Evolutionary conservation across 1,140 invertebrate species (phyloP).

Genomic region (Pollicipes pollicipes): DNA sequence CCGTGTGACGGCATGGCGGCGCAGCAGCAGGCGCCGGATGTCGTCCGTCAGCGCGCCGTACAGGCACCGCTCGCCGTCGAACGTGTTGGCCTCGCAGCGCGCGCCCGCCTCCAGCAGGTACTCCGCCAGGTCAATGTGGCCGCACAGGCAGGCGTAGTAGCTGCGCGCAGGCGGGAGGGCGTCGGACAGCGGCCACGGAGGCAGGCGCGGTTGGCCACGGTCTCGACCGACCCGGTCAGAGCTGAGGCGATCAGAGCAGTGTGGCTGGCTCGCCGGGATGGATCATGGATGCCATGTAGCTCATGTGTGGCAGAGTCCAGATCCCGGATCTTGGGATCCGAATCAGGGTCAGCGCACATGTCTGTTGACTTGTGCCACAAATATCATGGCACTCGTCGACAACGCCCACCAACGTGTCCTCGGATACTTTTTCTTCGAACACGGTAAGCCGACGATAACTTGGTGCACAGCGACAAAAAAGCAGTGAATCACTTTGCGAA

Average conservation of each 20-base stretch:
- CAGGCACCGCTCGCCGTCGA: slow-evolving; percentile 39
- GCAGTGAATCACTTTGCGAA: too few species aligned
- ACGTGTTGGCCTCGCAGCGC: slow-evolving; percentile 37
- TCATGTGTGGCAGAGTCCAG: too few species aligned
- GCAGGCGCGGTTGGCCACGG: not conserved
- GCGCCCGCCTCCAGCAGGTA: slow-evolving; percentile 36
- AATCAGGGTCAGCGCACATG: too few species aligned
- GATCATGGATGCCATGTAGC: too few species aligned
- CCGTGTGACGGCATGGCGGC: slow-evolving; percentile 32
- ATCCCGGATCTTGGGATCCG: too few species aligned
- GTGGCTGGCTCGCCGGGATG: not conserved
- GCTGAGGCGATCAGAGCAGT: not conserved
- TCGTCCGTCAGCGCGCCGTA: slow-evolving; percentile 37
- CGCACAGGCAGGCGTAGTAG: slow-evolving; percentile 40
- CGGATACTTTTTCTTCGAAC: too few species aligned
- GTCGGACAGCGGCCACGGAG: slow-evolving; percentile 17
- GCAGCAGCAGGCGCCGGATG: slow-evolving; percentile 30
- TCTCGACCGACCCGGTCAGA: not conserved
- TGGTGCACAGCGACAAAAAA: too few species aligned
- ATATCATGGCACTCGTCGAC: too few species aligned
- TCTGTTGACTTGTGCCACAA: too few species aligned
- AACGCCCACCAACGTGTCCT: too few species aligned
- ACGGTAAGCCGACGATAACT: too few species aligned
- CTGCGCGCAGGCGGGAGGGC: too few species aligned
- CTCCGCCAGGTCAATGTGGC: slow-evolving; percentile 32